phyloP scores from a whole-genome alignment of 2,113 vertebrate species.

The Myrmophylax atrothorax region DNA sequence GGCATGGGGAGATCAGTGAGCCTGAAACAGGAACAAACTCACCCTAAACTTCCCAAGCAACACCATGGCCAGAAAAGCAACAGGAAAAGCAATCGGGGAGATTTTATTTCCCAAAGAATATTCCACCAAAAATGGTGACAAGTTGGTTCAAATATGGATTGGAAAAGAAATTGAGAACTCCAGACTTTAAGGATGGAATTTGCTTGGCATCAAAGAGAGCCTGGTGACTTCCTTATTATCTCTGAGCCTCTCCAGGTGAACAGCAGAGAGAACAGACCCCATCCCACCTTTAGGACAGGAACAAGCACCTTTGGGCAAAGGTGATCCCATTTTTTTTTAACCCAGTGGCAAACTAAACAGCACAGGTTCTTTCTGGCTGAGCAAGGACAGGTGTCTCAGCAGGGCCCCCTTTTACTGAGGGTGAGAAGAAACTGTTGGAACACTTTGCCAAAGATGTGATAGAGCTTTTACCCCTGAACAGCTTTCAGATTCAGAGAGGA shows the following conservation, averaged over 20 bases:
- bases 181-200: background rate
- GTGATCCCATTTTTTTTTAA: too few relatives aligned
- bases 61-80: background rate
- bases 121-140: background rate
- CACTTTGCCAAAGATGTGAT: background rate
- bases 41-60: background rate
- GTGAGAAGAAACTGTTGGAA: background rate
- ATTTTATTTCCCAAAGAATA: background rate
- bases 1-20: background rate
- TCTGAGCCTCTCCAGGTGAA: background rate
- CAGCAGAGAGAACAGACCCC: background rate
- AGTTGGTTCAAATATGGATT: background rate
- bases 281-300: background rate
- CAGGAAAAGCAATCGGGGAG: background rate
- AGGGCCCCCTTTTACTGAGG: background rate
- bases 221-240: background rate
- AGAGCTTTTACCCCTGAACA: background rate
- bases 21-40: background rate
- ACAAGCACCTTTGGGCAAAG: background rate
- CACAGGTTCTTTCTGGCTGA: fast-evolving
- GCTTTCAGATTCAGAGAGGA: background rate
- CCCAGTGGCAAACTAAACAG: background rate
- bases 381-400: background rate
- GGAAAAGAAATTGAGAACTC: background rate
- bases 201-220: background rate